phyloP scores from a whole-genome alignment of 1,140 invertebrate species.

The Leptinotarsa undecemlineata region DNA sequence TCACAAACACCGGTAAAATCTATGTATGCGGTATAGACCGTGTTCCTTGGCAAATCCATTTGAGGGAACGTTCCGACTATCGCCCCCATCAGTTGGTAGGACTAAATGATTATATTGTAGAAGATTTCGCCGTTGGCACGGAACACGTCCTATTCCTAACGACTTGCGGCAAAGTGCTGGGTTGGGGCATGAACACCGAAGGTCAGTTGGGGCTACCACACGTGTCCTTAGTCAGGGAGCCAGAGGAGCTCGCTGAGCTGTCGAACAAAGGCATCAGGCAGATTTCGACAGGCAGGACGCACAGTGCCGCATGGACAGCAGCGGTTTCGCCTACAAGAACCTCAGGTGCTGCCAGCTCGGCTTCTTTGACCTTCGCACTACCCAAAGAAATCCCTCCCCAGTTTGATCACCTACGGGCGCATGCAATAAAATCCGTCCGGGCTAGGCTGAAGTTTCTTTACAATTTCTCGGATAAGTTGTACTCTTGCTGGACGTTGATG shows the following conservation, averaged over 20 bases:
- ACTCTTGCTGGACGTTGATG: conserved; percentile 66
- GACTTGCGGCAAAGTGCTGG: conserved; percentile 64
- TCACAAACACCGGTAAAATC: conserved; percentile 64
- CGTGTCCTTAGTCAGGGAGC: conserved; percentile 61
- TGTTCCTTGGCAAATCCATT: conserved; percentile 63
- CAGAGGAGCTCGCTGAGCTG: conserved; percentile 61
- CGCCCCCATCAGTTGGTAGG: conserved; percentile 55
- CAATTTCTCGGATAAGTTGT: conserved; percentile 68
- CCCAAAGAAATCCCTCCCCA: conserved; percentile 63
- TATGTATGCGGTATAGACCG: conserved; percentile 68
- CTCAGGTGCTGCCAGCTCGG: conserved; percentile 50
- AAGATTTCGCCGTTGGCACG: conserved; percentile 66
- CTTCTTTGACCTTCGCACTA: conserved; percentile 59
- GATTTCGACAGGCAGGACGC: conserved; percentile 66
- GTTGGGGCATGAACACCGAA: conserved; percentile 70
- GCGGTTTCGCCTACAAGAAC: conserved; percentile 57
- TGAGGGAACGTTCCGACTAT: conserved; percentile 50
- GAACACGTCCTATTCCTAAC: conserved; percentile 68
- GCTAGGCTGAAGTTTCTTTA: conserved; percentile 63
- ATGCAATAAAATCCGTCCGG: conserved; percentile 60
- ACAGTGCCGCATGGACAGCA: conserved; percentile 69
- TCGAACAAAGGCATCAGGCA: conserved; percentile 63
- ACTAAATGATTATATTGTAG: conserved; percentile 60
- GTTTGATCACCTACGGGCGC: conserved; percentile 61
- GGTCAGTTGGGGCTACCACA: conserved; percentile 67